Evolutionary conservation across 2,888 invertebrate genomes (phyloP).

Genomic region (Lutraria lutraria): DNA sequence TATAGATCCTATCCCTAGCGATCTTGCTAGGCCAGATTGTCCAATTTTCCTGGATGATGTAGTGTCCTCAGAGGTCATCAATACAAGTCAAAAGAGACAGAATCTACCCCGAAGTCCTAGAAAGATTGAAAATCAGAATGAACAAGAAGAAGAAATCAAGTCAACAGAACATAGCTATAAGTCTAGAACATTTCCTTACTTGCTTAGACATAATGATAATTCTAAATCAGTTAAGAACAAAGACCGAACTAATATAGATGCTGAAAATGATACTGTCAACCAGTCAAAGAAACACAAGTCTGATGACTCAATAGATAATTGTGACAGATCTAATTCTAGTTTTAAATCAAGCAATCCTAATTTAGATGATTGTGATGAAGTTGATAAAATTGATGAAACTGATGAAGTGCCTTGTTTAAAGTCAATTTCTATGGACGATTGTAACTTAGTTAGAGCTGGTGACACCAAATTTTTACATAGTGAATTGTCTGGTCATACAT

Average conservation of each 20-base stretch:
- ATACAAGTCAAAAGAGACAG: slow-evolving; percentile 56
- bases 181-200: not conserved
- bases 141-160: not conserved
- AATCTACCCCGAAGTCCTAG: not conserved
- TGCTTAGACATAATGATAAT: not conserved
- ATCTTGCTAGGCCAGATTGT: slow-evolving; percentile 76
- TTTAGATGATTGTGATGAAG: not conserved
- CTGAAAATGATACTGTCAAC: not conserved
- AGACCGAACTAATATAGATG: not conserved
- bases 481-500: not conserved
- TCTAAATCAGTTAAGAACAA: not conserved
- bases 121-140: not conserved
- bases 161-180: not conserved
- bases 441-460: not conserved
- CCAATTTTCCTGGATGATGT: slow-evolving; percentile 79
- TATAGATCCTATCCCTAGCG: slow-evolving; percentile 83
- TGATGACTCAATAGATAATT: not conserved
- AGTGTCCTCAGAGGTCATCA: slow-evolving; percentile 80
- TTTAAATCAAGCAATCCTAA: not conserved
- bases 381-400: not conserved
- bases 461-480: not conserved
- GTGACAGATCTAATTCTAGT: not conserved
- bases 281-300: not conserved
- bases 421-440: not conserved
- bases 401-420: not conserved